A percentile compares a stretch with the other conserved stretches of the same genome.
Evolutionary conservation across 2,797 vertebrate species (phyloP).

Genomic region (Malacoraja senta): DNA sequence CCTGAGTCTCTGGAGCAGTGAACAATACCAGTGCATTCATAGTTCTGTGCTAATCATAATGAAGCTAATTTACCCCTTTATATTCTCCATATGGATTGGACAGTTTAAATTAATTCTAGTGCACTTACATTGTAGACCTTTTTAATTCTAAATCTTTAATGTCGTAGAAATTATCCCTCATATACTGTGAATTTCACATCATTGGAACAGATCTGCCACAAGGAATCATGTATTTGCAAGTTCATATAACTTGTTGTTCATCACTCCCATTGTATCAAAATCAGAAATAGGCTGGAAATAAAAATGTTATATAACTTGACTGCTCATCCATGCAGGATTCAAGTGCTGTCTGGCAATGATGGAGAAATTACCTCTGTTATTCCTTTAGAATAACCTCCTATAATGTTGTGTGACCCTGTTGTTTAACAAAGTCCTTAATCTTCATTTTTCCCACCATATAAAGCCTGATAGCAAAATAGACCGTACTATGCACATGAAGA

Average conservation of each 20-base stretch:
- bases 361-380: too few species aligned
- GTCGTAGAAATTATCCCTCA: neutral
- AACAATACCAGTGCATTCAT: too few species aligned
- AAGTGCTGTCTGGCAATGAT: neutral
- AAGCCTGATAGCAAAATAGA: neutral
- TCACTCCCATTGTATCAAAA: too few species aligned
- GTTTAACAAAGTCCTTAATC: neutral
- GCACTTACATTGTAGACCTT: neutral
- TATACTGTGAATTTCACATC: neutral
- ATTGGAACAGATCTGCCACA: neutral
- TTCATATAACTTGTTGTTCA: neutral
- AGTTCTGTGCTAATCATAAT: neutral
- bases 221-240: neutral
- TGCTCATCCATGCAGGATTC: neutral
- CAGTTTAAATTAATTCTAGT: neutral
- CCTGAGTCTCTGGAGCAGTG: too few species aligned
- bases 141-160: neutral
- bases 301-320: neutral
- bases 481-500: neutral
- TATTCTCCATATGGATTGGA: neutral
- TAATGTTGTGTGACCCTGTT: neutral
- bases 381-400: neutral
- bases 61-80: neutral
- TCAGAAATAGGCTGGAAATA: neutral
- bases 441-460: too few species aligned